Base-by-base conservation (phyloP, 2,113 vertebrate genomes). In the Scopus umbretta region DNA sequence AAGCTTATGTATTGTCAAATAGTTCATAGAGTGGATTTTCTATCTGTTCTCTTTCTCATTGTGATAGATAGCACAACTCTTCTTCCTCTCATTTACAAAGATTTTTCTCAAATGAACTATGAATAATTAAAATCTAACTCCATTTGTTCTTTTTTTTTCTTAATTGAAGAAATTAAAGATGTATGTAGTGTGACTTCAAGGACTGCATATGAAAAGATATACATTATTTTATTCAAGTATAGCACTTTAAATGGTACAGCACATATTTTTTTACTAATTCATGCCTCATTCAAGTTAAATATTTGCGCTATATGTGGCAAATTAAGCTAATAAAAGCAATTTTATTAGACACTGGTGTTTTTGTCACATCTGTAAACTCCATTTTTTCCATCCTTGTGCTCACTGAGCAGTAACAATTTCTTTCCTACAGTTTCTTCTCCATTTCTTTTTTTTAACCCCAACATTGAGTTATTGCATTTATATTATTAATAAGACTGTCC, bases 81-180 rank as follows among this genome's bases (percentile, higher is more conserved):
- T 91, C 75, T 97, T 98, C 92, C 93, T 98, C 96, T 95, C 95
- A 96, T 98, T 98, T 98, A 97, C 97, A 97, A 98, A 98, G 98
- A 98, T 97, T 98, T 98, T 97, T 97, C 97, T 97, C 97, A 98
- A 98, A 98, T 98, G 98, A 98, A 97, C 96, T 97, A 98, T 98
- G 97, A 98, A 98, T 98, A 98, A 98, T 98, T 98, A 98, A 98
- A 98, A 96, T 92, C 90, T 96, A 89, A 95, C 97, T 98, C 97
- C 97, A 97, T 98, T 98, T 98, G 93, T 97, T 97, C 97, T 97
- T 96, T 96, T 98, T 98, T 97, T 98, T 97, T 97, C 94, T 98
- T 98, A 98, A 98, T 97, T 98, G 98, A 98, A 98, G 97, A 98
- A 98, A 98, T 98, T 98, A 98, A 98, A 98, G 98, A 98, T 98